Evolutionary conservation across 2,888 invertebrate species (phyloP).

Genomic region (Drosophila nr. medialis): DNA sequence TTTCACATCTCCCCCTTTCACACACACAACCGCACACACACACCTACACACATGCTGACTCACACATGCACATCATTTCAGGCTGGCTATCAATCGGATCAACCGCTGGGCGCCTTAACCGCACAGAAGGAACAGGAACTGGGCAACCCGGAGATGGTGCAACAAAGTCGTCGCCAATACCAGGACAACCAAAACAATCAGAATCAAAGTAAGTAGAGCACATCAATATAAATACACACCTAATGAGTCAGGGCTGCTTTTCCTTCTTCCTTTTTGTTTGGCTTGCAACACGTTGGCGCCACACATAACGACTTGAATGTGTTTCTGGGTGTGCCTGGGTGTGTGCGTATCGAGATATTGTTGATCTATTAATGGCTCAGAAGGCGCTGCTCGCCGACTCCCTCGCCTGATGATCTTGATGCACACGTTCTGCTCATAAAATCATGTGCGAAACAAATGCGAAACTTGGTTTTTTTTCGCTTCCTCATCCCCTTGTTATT

Average conservation of each 20-base stretch:
- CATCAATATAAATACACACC: not conserved
- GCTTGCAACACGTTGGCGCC: constrained; percentile 45
- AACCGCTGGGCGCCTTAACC: constrained; percentile 73
- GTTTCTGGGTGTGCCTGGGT: not conserved
- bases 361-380: constrained; percentile 30
- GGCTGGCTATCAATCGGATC: constrained; percentile 77
- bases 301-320: constrained; percentile 27
- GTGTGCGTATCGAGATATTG: not conserved
- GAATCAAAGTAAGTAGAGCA: constrained; percentile 50
- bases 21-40: constrained; percentile 11
- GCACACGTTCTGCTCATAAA: constrained; percentile 75
- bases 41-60: constrained; percentile 2
- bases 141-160: constrained; percentile 74
- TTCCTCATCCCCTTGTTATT: not conserved
- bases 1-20: constrained; percentile 20
- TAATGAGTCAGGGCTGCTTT: not conserved
- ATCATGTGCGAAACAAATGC: constrained; percentile 64
- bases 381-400: constrained; percentile 21
- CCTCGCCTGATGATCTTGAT: constrained; percentile 65
- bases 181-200: constrained; percentile 20
- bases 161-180: constrained; percentile 31
- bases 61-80: constrained; percentile 49
- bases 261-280: not conserved
- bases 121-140: constrained; percentile 76
- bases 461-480: constrained; percentile 34